Evolutionary conservation across 1,140 invertebrate genomes (phyloP), one percentile per base, ranked within the genome.

Genomic region (Batillaria attramentaria): DNA sequence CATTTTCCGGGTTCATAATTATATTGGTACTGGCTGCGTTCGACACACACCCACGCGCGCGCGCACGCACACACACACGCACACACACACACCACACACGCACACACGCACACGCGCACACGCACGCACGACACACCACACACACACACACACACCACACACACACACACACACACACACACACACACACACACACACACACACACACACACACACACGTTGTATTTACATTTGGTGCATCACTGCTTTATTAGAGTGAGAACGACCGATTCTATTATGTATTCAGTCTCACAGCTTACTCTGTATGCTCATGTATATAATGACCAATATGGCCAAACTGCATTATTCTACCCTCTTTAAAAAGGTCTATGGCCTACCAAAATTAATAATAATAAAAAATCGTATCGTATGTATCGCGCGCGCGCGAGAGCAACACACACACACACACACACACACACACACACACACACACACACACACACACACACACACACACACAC

Each of bases 101-200:
- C 57, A 60, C 6, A n/a, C 24, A n/a, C 24, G 31, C 6, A 60
- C 6, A 5, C 24, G 24, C 4, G 6, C 57, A n/a, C 6, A 8
- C 24, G 24, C 57, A n/a, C 57, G 24, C 24, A 6, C 4, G 57
- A n/a, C 57, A 5, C 24, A 60, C 24, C 24, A 6, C 57, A 6
- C 4, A 31, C 57, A 60, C 57, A 24, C 57, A 60, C 57, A 24
- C 57, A 60, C 57, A 60, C 57, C 57, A 24, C 57, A 60, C 57
- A 60, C 57, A 60, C 57, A 60, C 57, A 60, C 57, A 60, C 57
- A 60, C 57, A 60, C 57, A 60, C 57, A 60, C 57, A 60, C 57
- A 60, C 57, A 60, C 57, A 60, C 57, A 60, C 57, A 60, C 57
- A 60, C 57, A 60, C 57, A n/a, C 57, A 60, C 57, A 5, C 6